Percentiles rank a stretch among this genome's conserved stretches.
phyloP scores from a whole-genome alignment of 2,113 vertebrate genomes.

The Mustela nigripes region DNA sequence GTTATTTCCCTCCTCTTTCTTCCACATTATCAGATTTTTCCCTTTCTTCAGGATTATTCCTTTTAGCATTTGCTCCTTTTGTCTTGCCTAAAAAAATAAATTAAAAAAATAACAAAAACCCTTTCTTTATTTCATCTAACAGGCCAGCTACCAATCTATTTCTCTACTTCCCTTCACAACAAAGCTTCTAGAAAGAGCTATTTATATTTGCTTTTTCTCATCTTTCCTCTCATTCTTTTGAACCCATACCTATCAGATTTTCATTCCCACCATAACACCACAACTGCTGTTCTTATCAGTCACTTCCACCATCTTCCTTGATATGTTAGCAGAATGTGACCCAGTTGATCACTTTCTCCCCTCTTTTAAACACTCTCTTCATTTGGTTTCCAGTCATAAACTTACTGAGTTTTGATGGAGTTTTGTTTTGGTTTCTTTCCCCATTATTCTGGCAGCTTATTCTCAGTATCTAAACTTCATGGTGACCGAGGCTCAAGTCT shows the following conservation, averaged over 20 bases:
- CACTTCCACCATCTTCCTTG: background rate
- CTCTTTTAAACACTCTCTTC: background rate
- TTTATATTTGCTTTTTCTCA: conserved; percentile 20
- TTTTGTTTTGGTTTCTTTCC: background rate
- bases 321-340: background rate
- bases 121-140: background rate
- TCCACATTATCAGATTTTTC: background rate
- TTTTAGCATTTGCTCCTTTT: background rate
- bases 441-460: background rate
- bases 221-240: background rate
- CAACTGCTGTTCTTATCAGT: background rate
- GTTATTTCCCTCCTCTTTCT: background rate
- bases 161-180: background rate
- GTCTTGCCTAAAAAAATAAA: background rate
- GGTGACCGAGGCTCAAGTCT: background rate
- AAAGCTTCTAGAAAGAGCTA: background rate
- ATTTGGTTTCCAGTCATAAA: background rate
- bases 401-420: background rate
- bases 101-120: background rate
- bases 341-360: background rate
- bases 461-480: conserved; percentile 27
- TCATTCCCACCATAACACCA: background rate
- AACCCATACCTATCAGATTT: background rate
- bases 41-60: conserved; percentile 25
- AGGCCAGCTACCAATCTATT: background rate